Evolutionary conservation across 2,113 vertebrate species (phyloP).

Genomic region (Alosa alosa): DNA sequence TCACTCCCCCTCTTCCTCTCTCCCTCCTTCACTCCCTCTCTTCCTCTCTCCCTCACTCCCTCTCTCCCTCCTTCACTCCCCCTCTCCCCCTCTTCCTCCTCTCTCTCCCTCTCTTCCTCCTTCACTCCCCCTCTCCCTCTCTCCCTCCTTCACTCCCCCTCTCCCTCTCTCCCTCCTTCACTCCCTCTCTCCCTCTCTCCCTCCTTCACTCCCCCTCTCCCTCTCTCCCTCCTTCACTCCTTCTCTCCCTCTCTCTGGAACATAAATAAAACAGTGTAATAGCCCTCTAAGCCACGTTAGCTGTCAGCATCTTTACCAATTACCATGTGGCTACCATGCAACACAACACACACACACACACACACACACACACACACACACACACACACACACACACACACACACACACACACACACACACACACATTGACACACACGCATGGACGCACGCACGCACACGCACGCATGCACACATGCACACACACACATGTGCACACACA

Average conservation of each 20-base stretch:
- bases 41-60: conserved; percentile 60
- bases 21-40: conserved; percentile 55
- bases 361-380: background rate
- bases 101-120: conserved; percentile 67
- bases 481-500: background rate
- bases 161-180: conserved; percentile 68
- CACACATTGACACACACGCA: background rate
- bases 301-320: conserved; percentile 80
- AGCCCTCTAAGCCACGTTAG: conserved; percentile 74
- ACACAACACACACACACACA: background rate
- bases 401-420: background rate
- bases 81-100: conserved; percentile 65
- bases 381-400: background rate
- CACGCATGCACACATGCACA: background rate
- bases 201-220: conserved; percentile 61
- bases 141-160: conserved; percentile 57
- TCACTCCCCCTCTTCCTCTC: conserved; percentile 41
- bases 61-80: conserved; percentile 62
- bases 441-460: no score
- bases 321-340: conserved; percentile 62
- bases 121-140: conserved; percentile 63
- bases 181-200: conserved; percentile 67
- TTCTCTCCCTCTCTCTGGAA: conserved; percentile 70
- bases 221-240: conserved; percentile 54
- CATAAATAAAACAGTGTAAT: conserved; percentile 78